phyloP scores from a whole-genome alignment of 1,140 invertebrate genomes.

The Dreissena polymorpha region DNA sequence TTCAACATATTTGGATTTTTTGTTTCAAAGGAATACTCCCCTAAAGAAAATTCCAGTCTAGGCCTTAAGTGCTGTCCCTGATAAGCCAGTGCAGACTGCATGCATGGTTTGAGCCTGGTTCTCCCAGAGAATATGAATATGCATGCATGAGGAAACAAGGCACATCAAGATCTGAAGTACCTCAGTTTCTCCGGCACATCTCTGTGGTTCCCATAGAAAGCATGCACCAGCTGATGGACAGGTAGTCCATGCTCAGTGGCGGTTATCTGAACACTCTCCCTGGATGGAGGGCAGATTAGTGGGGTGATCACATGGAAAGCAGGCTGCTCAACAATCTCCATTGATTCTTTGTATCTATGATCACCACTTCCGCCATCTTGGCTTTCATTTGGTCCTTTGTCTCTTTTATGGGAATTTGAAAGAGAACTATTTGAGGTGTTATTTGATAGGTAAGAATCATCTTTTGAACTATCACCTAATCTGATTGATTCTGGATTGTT shows the following conservation, averaged over 20 bases:
- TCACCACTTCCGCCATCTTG: slow-evolving; percentile 4
- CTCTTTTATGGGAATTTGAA: too few relatives aligned
- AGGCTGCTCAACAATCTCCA: slow-evolving; percentile 17
- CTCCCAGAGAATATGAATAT: too few relatives aligned
- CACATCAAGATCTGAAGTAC: slow-evolving; percentile 16
- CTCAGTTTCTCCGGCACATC: slow-evolving; percentile 52
- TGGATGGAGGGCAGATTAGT: slow-evolving; percentile 32
- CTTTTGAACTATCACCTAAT: too few relatives aligned
- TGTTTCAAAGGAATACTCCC: too few relatives aligned
- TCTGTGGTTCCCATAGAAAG: slow-evolving; percentile 45
- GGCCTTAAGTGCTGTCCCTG: too few relatives aligned
- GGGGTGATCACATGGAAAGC: slow-evolving; percentile 49
- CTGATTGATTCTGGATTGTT: background rate
- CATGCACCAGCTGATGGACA: slow-evolving; percentile 12
- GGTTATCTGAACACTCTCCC: slow-evolving; percentile 26
- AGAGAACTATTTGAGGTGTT: too few relatives aligned
- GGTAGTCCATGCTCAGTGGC: slow-evolving; percentile 36
- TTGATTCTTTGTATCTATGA: background rate
- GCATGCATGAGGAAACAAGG: too few relatives aligned
- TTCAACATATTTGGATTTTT: too few relatives aligned
- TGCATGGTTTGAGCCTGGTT: too few relatives aligned
- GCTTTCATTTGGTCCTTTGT: background rate
- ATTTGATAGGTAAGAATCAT: too few relatives aligned
- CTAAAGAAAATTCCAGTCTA: too few relatives aligned
- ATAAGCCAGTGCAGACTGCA: too few relatives aligned